Percentiles rank a stretch among this genome's conserved stretches.
These are phyloP conservation scores for Heliconius aoede DNA, from an alignment of 2,888 invertebrate genomes.

Conservation along the genomic window DNA sequence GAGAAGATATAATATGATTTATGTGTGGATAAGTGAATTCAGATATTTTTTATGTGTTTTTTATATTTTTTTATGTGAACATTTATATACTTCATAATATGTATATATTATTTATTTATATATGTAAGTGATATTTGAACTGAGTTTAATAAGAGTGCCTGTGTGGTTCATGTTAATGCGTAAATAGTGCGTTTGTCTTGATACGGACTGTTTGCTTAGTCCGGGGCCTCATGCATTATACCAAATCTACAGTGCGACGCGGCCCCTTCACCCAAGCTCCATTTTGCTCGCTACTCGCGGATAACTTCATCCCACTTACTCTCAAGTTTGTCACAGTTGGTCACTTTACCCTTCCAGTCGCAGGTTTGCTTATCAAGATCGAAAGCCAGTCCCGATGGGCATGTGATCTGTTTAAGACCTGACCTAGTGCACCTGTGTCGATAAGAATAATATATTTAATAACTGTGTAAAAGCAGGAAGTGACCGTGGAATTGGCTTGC, in stretches of 20 bases:
- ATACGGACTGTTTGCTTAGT: conserved; percentile 62
- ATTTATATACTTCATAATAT: not conserved
- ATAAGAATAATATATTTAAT: conserved; percentile 82
- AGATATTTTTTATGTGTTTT: conserved; percentile 2
- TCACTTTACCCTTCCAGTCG: conserved; percentile 99
- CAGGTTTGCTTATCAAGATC: conserved; percentile 99
- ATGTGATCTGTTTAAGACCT: conserved; percentile 98
- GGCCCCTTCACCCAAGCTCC: conserved; percentile 82
- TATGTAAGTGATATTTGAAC: not conserved
- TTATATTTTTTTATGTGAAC: too few species aligned
- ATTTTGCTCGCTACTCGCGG: conserved; percentile 77
- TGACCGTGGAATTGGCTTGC: conserved; percentile 74
- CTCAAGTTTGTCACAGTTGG: conserved; percentile 97
- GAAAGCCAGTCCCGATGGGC: conserved; percentile 98
- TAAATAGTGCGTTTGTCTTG: conserved; percentile 61
- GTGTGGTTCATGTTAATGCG: conserved; percentile 60
- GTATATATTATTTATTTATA: not conserved
- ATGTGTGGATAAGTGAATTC: conserved; percentile 8
- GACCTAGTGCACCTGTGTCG: conserved; percentile 95
- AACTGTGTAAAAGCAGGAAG: conserved; percentile 69
- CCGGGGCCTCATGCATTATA: conserved; percentile 81
- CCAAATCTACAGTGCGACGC: conserved; percentile 81
- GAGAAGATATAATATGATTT: conserved; percentile 1
- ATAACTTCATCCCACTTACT: conserved; percentile 90
- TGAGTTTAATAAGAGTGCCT: conserved; percentile 10